A percentile compares a stretch with the other conserved stretches of the same genome.
These are phyloP conservation scores for Silurus asotus DNA, from an alignment of 2,113 vertebrate genomes.

Conservation along the genomic window DNA sequence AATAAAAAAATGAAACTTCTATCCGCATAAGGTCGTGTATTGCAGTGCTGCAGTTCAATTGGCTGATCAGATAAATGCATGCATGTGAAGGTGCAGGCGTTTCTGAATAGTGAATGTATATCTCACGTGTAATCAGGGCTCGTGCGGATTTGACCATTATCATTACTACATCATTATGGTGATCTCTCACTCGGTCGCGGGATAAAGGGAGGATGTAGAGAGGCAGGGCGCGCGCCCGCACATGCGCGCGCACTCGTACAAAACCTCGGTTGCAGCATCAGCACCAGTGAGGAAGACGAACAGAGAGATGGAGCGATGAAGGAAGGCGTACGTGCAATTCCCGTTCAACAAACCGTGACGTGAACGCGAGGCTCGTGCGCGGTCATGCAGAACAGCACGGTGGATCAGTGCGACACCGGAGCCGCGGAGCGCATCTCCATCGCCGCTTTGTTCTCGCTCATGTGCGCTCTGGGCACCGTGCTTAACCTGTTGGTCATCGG, in stretches of 20 bases:
- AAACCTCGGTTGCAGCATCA: not conserved
- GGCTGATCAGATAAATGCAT: too few relatives aligned
- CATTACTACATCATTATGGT: not conserved
- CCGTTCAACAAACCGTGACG: not conserved
- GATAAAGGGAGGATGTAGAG: not conserved
- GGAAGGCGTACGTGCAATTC: not conserved
- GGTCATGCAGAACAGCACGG: constrained; percentile 34
- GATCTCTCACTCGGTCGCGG: constrained; percentile 4
- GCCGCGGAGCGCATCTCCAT: constrained; percentile 59
- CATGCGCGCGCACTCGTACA: not conserved
- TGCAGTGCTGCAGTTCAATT: too few relatives aligned
- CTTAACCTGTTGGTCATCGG: constrained; percentile 85
- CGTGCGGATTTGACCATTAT: not conserved
- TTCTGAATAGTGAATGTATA: not conserved
- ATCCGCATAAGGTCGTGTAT: too few relatives aligned
- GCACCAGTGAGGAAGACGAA: constrained; percentile 1
- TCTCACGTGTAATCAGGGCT: not conserved
- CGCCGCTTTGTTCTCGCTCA: constrained; percentile 75
- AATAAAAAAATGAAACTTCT: too few relatives aligned
- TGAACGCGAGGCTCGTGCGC: not conserved
- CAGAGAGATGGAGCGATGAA: not conserved
- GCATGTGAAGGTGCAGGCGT: too few relatives aligned
- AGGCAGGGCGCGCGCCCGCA: not conserved
- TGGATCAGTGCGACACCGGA: constrained; percentile 10
- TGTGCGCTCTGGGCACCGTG: constrained; percentile 80